Evolutionary conservation across 2,797 vertebrate species (phyloP), one percentile per base, ranked within the genome.

Genomic region (Sitta carolinensis): DNA sequence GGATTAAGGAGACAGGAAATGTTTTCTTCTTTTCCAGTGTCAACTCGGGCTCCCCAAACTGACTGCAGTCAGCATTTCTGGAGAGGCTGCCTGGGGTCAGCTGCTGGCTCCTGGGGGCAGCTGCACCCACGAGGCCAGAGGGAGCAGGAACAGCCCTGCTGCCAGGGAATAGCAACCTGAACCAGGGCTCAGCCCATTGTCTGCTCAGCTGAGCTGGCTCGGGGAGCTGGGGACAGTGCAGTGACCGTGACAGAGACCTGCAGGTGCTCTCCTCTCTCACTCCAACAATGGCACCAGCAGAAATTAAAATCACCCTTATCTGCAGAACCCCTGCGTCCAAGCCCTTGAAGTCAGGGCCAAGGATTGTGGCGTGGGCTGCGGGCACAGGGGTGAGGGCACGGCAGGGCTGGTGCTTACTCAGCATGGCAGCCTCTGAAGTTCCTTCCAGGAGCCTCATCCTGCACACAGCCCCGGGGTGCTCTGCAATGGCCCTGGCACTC

Each of bases 291-390:
- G 47, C 58, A 59, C 36, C 0, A 4, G 26, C 9, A 77, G 52
- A 77, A 83, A 86, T 51, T 1, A 64, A 78, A 83, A 86, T 51
- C 1, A 64, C 57, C 59, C 63, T 96, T 93, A 94, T 93, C 95
- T 86, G 40, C 75, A 80, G 50, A 57, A 55, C 2, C 19, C 51
- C 47, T 2, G 40, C 14, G 5, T 78, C 55, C 55, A 93, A 61
- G 20, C 54, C 90, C 94, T 96, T 96, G 93, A 95, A 96, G 91
- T 72, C 8, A 3, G 0, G 14, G 85, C 92, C 93, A 89, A 82
- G 69, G 20, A 7, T 51, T 63, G 1, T 42, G 78, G 72, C 7
- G 8, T 6, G 62, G 79, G 88, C 82, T 63, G 64, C 2, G 27
- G 78, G 91, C 9, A 5, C 63, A 3, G 4, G 7, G 83, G 54